phyloP scores from a whole-genome alignment of 2,113 vertebrate species.

The Budorcas taxicolor region DNA sequence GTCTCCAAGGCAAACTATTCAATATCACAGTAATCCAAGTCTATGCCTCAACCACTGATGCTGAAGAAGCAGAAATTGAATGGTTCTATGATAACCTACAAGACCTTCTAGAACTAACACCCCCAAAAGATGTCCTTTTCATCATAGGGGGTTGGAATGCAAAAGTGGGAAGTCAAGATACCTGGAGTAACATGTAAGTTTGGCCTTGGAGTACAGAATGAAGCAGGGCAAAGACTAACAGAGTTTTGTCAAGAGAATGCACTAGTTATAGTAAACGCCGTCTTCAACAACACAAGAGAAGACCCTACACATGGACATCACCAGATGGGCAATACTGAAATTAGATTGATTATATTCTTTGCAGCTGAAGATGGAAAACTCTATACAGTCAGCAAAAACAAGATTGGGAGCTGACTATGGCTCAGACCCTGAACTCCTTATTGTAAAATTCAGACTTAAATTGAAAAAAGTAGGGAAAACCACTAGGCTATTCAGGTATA shows the following conservation, averaged over 20 bases:
- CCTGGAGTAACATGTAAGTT: background rate
- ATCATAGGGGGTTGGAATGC: background rate
- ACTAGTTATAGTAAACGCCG: background rate
- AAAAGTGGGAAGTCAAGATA: background rate
- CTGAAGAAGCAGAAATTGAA: background rate
- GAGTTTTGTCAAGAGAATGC: fast-evolving
- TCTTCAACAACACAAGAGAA: background rate
- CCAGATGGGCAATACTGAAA: background rate
- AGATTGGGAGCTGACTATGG: background rate
- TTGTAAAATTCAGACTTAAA: background rate
- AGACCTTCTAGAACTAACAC: background rate
- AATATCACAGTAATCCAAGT: background rate
- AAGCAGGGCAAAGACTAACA: background rate
- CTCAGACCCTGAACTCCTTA: background rate
- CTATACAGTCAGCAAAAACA: background rate
- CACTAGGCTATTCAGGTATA: background rate
- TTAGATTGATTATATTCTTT: background rate
- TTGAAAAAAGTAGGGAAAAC: background rate
- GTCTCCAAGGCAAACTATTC: background rate
- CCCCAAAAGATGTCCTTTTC: background rate
- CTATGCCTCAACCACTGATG: background rate
- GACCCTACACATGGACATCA: background rate
- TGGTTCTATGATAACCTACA: background rate
- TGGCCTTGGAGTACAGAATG: background rate
- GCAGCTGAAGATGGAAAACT: background rate